phyloP scores from a whole-genome alignment of 2,113 vertebrate species.

The Ammospiza caudacuta region DNA sequence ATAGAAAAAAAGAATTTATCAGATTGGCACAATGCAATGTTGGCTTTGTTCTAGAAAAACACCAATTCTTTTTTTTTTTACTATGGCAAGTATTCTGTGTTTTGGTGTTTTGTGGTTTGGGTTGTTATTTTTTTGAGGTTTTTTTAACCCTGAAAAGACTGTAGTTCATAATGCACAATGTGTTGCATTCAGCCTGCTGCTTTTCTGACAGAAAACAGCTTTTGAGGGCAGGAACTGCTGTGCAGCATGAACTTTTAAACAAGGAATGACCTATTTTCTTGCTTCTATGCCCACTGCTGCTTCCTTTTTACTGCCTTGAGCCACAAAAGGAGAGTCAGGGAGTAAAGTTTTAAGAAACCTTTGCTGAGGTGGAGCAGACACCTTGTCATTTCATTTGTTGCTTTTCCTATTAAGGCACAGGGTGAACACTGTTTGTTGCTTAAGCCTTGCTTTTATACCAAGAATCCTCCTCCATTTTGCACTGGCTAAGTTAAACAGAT shows the following conservation, averaged over 20 bases:
- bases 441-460: neutral
- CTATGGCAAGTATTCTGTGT: neutral
- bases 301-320: neutral
- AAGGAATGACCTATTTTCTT: constrained; percentile 35
- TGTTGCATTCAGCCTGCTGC: neutral
- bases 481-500: neutral
- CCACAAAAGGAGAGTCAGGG: neutral
- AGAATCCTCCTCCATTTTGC: neutral
- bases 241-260: constrained; percentile 36
- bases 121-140: accelerated
- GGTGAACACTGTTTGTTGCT: neutral
- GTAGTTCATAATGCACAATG: neutral
- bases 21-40: neutral
- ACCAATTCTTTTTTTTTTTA: neutral
- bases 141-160: neutral
- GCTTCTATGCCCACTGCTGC: neutral
- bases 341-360: neutral
- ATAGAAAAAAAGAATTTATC: neutral
- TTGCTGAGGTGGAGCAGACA: neutral
- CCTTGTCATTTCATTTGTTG: neutral
- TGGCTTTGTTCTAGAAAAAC: neutral
- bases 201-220: constrained; percentile 16
- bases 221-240: neutral
- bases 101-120: neutral
- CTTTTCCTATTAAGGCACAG: neutral